Percentiles rank a stretch among this genome's conserved stretches.
phyloP scores from a whole-genome alignment of 2,113 vertebrate species.

The Pangasianodon hypophthalmus region DNA sequence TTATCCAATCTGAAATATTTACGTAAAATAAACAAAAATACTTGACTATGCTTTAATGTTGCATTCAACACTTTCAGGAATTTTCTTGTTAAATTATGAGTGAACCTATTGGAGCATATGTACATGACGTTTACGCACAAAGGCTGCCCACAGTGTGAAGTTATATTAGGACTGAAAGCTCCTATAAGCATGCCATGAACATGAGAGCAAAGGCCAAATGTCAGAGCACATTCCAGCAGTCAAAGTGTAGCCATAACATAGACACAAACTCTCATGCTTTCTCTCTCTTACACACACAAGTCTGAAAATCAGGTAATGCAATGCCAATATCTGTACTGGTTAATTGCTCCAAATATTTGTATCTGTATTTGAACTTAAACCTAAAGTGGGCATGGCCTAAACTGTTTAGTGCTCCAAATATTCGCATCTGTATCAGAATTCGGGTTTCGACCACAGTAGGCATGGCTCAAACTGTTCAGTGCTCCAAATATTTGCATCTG shows the following conservation, averaged over 20 bases:
- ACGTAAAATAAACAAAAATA: conserved; percentile 1
- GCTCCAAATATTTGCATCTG: background rate
- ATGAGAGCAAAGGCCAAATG: conserved; percentile 70
- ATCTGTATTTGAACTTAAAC: background rate
- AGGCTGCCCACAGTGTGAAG: conserved; percentile 52
- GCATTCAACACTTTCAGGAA: background rate
- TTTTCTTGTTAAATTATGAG: conserved; percentile 1
- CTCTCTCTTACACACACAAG: conserved; percentile 17
- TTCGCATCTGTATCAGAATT: background rate
- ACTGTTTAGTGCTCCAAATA: background rate
- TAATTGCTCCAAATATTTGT: background rate
- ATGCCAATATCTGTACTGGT: background rate
- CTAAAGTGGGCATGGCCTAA: background rate
- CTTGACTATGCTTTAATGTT: background rate
- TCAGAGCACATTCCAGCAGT: conserved; percentile 64
- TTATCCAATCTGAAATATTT: conserved; percentile 31
- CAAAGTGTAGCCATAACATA: conserved; percentile 67
- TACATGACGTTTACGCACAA: conserved; percentile 14
- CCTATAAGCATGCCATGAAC: conserved; percentile 61
- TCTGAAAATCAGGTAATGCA: background rate
- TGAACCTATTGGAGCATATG: conserved; percentile 10
- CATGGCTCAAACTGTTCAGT: background rate
- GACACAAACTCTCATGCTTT: conserved; percentile 58
- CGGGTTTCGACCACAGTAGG: background rate
- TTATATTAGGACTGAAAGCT: conserved; percentile 61